Base-by-base conservation (phyloP, 1,140 invertebrate genomes). In the Drosophila pruinosa region DNA sequence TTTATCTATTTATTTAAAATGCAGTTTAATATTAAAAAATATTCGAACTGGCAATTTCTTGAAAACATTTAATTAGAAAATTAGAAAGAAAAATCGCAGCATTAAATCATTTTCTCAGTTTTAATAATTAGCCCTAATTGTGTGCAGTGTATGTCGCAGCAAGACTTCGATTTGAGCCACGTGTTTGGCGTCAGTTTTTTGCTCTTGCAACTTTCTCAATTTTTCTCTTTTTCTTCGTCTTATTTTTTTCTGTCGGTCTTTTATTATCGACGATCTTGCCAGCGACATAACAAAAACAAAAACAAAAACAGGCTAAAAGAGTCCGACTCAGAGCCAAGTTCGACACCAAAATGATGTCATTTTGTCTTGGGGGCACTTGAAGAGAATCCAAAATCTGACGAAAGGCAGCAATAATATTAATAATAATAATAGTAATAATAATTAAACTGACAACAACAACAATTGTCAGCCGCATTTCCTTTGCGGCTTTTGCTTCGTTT, bases 261-360 rank as follows among this genome's bases (percentile, higher is more conserved):
- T 58, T 34, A 36, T 54, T 38, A 59, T 59, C 28, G 43, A 48
- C 43, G 57, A 59, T 59, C 57, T 48, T 59, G 19, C 43, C 21
- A 34, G 38, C 24, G 43, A 31, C 24, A 21, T 34, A 14, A 12
- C 21, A 24, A 36, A 36, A 24, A 28, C 38, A 41, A 22, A 38
- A 12, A 22, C 3, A 38, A 38, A 14, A 38, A 14, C 5, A 41
- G 12, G 14, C 41, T 17, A 50, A 39, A 31, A 50, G 15, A 28
- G 54, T n/a, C 14, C 17, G 34, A 50, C 26, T 15, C 12, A 38
- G 58, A 61, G 26, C 24, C 41, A 43, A 31, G 38, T 57, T 65
- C 22, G 38, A 43, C 17, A 28, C 14, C 19, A 38, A 64, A n/a
- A 70, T 64, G 67, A 64, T 70, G 59, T 70, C 67, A 70, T 70